Percentiles rank a stretch among this genome's conserved stretches.
Conservation (phyloP, 2,797 vertebrate genomes). For the Parauchenoglanis ngamensis region DNA sequence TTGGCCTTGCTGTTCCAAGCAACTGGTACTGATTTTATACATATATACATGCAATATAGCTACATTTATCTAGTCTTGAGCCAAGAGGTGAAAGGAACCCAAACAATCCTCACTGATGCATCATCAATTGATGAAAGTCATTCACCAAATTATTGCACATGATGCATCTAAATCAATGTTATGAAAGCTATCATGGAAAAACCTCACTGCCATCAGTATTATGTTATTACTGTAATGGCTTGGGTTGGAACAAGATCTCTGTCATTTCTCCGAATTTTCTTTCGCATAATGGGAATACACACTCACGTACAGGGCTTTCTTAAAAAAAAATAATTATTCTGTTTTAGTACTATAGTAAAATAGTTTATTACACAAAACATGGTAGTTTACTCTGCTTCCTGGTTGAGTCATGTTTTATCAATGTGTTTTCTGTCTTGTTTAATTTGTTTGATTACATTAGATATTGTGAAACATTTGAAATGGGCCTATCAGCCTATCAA, state of each 20-base stretch:
- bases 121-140: constrained; percentile 8
- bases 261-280: neutral
- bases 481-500: neutral
- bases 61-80: constrained; percentile 4
- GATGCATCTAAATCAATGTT: constrained; percentile 17
- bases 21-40: neutral
- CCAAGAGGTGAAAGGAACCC: neutral
- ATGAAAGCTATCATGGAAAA: constrained; percentile 10
- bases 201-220: constrained; percentile 11
- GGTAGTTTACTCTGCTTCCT: neutral
- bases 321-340: neutral
- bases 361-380: neutral
- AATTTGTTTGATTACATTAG: neutral
- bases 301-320: neutral
- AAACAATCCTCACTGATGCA: neutral
- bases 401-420: neutral
- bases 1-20: neutral
- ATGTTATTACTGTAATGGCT: constrained; percentile 30
- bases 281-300: neutral
- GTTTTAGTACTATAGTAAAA: neutral
- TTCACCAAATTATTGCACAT: constrained; percentile 7
- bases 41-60: neutral
- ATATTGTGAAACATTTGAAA: neutral
- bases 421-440: neutral
- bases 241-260: neutral